phyloP scores from a whole-genome alignment of 2,888 invertebrate species.

The Drepana falcataria region DNA sequence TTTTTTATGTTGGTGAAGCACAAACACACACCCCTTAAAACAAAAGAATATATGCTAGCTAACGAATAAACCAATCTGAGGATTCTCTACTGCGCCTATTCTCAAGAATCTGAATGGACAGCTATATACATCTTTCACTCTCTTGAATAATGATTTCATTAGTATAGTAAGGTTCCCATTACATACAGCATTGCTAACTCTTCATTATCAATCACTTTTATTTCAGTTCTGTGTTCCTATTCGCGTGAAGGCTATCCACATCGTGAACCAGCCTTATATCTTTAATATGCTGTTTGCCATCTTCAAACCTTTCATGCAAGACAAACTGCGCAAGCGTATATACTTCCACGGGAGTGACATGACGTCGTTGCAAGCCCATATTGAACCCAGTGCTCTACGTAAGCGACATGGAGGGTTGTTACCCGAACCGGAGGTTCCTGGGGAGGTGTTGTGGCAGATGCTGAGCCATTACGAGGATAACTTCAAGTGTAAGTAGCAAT shows the following conservation, averaged over 20 bases:
- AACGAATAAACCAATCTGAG: too few relatives aligned
- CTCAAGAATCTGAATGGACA: too few relatives aligned
- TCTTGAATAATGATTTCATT: too few relatives aligned
- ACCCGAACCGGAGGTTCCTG: constrained; percentile 80
- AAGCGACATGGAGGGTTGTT: constrained; percentile 83
- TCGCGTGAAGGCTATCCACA: constrained; percentile 90
- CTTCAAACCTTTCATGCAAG: constrained; percentile 92
- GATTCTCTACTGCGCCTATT: too few relatives aligned
- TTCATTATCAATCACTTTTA: constrained; percentile 7
- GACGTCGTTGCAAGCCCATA: constrained; percentile 77
- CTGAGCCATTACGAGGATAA: constrained; percentile 82
- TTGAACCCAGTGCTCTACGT: constrained; percentile 80
- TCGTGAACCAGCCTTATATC: constrained; percentile 91
- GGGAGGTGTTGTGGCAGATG: constrained; percentile 82
- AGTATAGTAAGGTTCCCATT: too few relatives aligned
- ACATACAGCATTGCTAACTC: neutral
- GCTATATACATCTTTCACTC: too few relatives aligned
- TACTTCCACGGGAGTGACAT: constrained; percentile 86
- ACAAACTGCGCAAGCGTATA: constrained; percentile 88
- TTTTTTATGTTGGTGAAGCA: too few relatives aligned
- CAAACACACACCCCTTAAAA: too few relatives aligned
- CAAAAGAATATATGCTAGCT: too few relatives aligned
- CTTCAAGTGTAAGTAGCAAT: constrained; percentile 80
- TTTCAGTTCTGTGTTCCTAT: constrained; percentile 88
- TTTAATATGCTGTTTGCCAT: constrained; percentile 92